These are phyloP conservation scores for Coracopsis vasa DNA, from an alignment of 2,113 vertebrate genomes.

Conservation along the genomic window DNA sequence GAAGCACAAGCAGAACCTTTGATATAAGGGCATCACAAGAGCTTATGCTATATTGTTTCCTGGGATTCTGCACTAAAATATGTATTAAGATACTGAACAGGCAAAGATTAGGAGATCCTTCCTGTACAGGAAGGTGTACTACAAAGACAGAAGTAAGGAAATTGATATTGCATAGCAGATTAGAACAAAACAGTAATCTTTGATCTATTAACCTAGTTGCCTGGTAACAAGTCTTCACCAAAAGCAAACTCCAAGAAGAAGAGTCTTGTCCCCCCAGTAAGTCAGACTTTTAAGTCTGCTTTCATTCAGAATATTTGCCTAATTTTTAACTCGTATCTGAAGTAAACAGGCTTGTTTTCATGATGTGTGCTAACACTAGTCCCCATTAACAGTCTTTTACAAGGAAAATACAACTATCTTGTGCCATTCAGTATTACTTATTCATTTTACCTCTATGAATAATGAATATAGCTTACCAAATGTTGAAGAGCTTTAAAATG, in stretches of 20 bases:
- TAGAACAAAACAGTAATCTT: background rate
- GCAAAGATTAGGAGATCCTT: background rate
- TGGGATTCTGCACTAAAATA: background rate
- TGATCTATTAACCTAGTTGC: background rate
- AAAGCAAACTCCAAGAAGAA: background rate
- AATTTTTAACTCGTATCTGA: background rate
- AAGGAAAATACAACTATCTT: background rate
- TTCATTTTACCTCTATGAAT: constrained; percentile 44
- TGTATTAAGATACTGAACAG: background rate
- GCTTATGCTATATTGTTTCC: background rate
- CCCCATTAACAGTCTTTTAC: background rate
- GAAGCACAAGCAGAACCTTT: background rate
- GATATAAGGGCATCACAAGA: background rate
- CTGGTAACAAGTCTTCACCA: background rate
- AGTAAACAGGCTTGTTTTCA: background rate
- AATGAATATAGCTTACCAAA: constrained; percentile 24
- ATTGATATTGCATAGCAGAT: background rate
- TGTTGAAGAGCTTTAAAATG: background rate
- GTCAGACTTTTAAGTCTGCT: background rate
- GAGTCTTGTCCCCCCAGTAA: background rate
- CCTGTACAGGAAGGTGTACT: background rate
- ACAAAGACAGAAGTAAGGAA: background rate
- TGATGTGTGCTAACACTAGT: background rate
- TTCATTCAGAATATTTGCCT: background rate
- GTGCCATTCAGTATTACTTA: constrained; percentile 27